Evolutionary conservation across 2,888 invertebrate genomes (phyloP).

Genomic region (Sepiola atlantica): DNA sequence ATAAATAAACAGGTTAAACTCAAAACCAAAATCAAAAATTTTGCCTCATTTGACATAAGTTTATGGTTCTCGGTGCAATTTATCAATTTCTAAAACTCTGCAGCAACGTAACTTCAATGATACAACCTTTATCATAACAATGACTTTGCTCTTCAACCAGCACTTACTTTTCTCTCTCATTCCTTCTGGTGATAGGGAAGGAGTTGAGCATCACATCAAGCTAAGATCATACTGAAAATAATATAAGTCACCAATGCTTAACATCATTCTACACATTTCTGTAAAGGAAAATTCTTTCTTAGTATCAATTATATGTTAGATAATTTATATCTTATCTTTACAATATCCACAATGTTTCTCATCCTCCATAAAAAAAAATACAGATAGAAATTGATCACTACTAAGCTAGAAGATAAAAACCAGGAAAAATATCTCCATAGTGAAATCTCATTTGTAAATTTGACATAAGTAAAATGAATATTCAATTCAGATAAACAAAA

Average conservation of each 20-base stretch:
- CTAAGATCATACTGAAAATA: slow-evolving; percentile 16
- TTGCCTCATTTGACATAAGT: background rate
- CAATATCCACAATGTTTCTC: background rate
- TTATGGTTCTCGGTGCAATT: slow-evolving; percentile 32
- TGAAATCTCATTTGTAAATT: background rate
- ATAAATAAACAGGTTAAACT: background rate
- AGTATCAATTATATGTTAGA: background rate
- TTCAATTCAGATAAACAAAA: too few species aligned
- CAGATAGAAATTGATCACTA: background rate
- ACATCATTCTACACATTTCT: background rate
- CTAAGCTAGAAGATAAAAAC: background rate
- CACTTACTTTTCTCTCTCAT: background rate
- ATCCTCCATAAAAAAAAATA: background rate
- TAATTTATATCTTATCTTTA: background rate
- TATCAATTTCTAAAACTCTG: background rate
- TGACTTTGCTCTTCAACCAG: background rate
- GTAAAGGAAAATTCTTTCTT: slow-evolving; percentile 32
- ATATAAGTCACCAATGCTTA: slow-evolving; percentile 15
- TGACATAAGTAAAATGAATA: too few species aligned
- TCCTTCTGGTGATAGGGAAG: background rate
- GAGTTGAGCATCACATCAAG: slow-evolving; percentile 32
- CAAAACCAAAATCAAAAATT: slow-evolving; percentile 32
- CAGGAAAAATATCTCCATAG: background rate
- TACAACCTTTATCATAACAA: slow-evolving; percentile 32
- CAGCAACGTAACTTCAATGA: background rate